Base-by-base conservation (phyloP, 2,888 invertebrate genomes). In the Dione vanillae region DNA sequence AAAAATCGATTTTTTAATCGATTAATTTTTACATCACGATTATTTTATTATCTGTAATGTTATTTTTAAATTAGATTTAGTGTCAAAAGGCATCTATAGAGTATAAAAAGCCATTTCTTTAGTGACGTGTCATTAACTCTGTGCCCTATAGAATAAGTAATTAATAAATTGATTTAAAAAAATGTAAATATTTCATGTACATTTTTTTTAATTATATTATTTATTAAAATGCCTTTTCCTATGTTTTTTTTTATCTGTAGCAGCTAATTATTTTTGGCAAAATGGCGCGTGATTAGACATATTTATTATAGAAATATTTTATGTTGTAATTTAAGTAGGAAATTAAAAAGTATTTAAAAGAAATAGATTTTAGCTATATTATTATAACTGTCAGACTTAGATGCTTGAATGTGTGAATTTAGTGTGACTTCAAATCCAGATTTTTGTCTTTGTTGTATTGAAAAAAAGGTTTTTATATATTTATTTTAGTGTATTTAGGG, bases 121-220 rank as follows among this genome's bases (percentile, higher is more conserved):
- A 10, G 11, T 19, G n/a, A 43, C 45, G 61, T 61, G 61, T 61
- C 61, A 43, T 61, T 35, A 45, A 59, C 37, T 20, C n/a, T 61
- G 45, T 61, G 43, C 61, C 61, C 20, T 43, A 16, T 61, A 45
- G 12, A 7, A 16, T 61, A 49, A 19, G 19, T 19, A 12, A n/a
- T 19, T 49, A 49, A 16, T 54, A 37, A 54, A 41, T 43, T 45
- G 37, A 11, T 43, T 16, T 11, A 16, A 43, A 61, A 61, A 10
- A 64, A 37, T 64, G 64, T 64, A 49, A 51, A 49, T 49, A 64
- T 49, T 7, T 12, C 12, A 16, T 41, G 41, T 62, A 47, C n/a
- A 37, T 49, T 49, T 49, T 27, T 43, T 16, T 11, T 0, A 59
- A 43, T 20, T 43, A 47, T 37, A 49, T 47, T 62, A 62, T 62